Percentiles rank a stretch among this genome's conserved stretches.
phyloP scores from a whole-genome alignment of 2,888 invertebrate species.

The Euplagia quadripunctaria region DNA sequence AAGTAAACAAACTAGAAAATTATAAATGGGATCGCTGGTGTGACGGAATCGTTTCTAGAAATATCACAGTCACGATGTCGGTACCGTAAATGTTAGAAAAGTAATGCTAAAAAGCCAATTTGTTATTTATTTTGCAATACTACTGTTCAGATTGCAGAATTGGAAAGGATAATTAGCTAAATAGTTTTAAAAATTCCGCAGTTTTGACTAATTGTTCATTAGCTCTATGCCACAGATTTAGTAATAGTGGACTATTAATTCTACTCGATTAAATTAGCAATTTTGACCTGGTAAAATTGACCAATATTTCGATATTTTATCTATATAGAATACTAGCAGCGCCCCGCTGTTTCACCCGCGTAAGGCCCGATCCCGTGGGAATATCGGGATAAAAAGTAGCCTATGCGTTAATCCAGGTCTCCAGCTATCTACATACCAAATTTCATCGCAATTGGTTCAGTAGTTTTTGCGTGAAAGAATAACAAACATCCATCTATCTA shows the following conservation, averaged over 20 bases:
- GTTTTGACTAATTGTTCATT: background rate
- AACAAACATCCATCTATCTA: too few relatives aligned
- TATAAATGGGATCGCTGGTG: constrained; percentile 11
- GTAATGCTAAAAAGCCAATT: background rate
- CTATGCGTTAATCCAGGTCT: too few relatives aligned
- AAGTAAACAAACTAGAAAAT: constrained; percentile 14
- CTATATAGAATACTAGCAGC: too few relatives aligned
- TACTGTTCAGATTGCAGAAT: background rate
- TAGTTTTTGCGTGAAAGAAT: too few relatives aligned
- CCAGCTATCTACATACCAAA: too few relatives aligned
- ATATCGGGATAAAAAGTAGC: too few relatives aligned
- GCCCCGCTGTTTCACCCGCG: too few relatives aligned
- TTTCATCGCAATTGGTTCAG: too few relatives aligned
- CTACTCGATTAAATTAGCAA: background rate
- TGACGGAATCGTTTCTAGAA: constrained; percentile 9
- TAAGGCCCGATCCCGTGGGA: too few relatives aligned
- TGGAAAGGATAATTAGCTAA: background rate
- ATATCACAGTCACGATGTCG: background rate
- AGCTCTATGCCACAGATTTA: background rate
- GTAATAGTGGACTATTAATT: background rate
- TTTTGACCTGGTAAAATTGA: too few relatives aligned
- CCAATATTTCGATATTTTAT: too few relatives aligned
- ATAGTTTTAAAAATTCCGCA: background rate
- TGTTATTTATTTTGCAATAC: background rate
- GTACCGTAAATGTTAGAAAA: background rate